Percentiles rank a stretch among this genome's conserved stretches.
Conservation (phyloP, 1,140 invertebrate genomes). For the Aleiodes sp. region DNA sequence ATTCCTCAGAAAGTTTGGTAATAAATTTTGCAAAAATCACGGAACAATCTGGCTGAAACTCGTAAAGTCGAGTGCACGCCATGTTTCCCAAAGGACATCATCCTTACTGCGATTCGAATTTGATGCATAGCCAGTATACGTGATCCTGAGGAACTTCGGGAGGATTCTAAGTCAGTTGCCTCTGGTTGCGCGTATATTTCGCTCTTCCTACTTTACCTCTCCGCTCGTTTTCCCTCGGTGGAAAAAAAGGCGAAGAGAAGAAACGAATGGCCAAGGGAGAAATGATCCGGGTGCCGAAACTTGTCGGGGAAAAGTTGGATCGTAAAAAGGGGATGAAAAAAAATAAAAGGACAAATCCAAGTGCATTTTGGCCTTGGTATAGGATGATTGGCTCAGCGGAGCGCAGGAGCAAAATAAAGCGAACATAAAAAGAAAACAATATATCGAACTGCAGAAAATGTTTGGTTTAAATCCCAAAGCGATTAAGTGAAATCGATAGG, state of each 20-base stretch:
- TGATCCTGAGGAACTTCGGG: slow-evolving; percentile 4
- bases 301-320: slow-evolving; percentile 46
- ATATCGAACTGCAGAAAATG: not conserved
- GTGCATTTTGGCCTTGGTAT: slow-evolving; percentile 21
- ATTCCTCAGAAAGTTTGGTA: not conserved
- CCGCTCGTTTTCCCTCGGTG: not conserved
- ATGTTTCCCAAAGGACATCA: not conserved
- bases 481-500: not conserved
- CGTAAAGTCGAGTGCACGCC: not conserved
- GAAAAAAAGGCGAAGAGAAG: not conserved
- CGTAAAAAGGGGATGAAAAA: slow-evolving; percentile 42
- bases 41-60: not conserved
- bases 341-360: slow-evolving; percentile 34
- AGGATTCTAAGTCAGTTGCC: not conserved
- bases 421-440: not conserved
- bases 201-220: not conserved
- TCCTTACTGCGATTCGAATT: slow-evolving; percentile 13
- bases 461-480: not conserved
- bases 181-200: slow-evolving; percentile 1
- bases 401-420: not conserved
- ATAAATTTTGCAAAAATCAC: slow-evolving; percentile 3
- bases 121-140: slow-evolving; percentile 15
- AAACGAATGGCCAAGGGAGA: not conserved
- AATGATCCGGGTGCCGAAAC: slow-evolving; percentile 38
- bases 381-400: not conserved